Base-by-base conservation (phyloP, 1,140 invertebrate genomes). In the Rhyacophila brunnea region DNA sequence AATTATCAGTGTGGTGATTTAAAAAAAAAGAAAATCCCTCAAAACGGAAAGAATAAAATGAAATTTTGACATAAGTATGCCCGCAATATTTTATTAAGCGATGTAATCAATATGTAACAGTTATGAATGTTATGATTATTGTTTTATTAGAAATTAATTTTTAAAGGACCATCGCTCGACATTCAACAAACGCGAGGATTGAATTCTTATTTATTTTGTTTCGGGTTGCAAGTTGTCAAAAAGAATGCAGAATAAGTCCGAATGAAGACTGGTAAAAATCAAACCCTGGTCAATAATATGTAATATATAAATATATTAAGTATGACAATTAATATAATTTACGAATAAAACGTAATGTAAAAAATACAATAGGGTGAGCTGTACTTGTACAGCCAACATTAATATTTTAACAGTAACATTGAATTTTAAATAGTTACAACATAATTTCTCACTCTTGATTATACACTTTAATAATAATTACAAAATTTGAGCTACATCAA, bases 21-120 rank as follows among this genome's bases (percentile, higher is more conserved):
- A n/a, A n/a, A 44, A 38, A 44, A 53, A 51, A 53, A 42, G 51
- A 53, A 57, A 57, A 57, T 5, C 28, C 7, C 28, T 49, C 52
- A 54, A 45, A 45, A 57, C 54, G 49, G 54, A 57, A 57, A 53
- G 23, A 28, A 44, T n/a, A n/a, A n/a, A n/a, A n/a, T n/a, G n/a
- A n/a, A n/a, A n/a, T n/a, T n/a, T n/a, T n/a, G n/a, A n/a, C n/a
- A n/a, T n/a, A n/a, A n/a, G n/a, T n/a, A n/a, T n/a, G n/a, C n/a
- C n/a, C n/a, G n/a, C n/a, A n/a, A n/a, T n/a, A n/a, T n/a, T n/a
- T n/a, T n/a, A n/a, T n/a, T n/a, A n/a, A n/a, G n/a, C n/a, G n/a
- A n/a, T n/a, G n/a, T n/a, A n/a, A n/a, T n/a, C n/a, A n/a, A n/a
- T n/a, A n/a, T n/a, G n/a, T n/a, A n/a, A n/a, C n/a, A n/a, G n/a